Conservation (phyloP, 2,113 vertebrate genomes). For the Dasyprocta punctata region DNA sequence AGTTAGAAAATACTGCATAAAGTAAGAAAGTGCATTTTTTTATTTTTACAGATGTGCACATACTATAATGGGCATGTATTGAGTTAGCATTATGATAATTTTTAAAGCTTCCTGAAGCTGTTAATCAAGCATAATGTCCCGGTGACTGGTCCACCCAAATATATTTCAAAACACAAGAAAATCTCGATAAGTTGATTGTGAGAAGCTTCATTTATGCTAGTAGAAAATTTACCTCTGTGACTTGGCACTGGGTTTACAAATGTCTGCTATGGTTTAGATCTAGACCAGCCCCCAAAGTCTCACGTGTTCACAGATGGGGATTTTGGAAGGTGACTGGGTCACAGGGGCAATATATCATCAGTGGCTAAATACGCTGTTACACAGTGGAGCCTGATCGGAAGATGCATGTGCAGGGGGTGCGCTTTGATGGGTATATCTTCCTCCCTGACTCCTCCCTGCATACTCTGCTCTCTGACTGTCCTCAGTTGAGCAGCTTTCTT, state of each 20-base stretch:
- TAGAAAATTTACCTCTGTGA: neutral
- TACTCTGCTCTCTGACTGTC: neutral
- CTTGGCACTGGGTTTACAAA: neutral
- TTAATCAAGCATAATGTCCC: neutral
- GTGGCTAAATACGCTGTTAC: neutral
- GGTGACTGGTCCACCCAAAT: neutral
- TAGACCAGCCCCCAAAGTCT: neutral
- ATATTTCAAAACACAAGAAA: conserved; percentile 26
- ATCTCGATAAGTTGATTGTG: neutral
- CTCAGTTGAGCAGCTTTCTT: neutral
- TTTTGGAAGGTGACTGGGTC: neutral
- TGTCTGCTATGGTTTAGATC: neutral
- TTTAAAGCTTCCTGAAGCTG: neutral
- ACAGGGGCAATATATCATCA: neutral
- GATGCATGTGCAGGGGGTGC: neutral
- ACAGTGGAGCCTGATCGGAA: neutral
- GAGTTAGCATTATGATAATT: neutral
- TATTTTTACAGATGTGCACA: neutral
- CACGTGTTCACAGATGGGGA: neutral
- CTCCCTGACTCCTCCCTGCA: neutral
- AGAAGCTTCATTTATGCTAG: neutral
- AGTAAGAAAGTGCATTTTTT: neutral
- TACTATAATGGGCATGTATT: neutral
- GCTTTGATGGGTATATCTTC: neutral
- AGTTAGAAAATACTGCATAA: neutral